These are phyloP conservation scores for Apodemus agrarius DNA, from an alignment of 2,797 vertebrate genomes.

Conservation along the genomic window DNA sequence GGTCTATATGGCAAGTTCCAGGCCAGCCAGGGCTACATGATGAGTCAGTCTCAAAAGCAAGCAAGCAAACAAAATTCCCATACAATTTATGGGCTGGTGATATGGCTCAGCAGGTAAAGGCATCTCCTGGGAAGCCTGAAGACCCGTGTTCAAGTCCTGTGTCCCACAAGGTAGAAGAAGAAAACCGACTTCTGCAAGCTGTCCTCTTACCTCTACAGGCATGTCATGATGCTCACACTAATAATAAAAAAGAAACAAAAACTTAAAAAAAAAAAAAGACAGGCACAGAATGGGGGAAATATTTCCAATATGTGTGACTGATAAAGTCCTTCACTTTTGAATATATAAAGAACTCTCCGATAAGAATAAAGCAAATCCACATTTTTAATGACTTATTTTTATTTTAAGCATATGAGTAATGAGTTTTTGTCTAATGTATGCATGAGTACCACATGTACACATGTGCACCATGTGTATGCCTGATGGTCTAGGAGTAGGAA, in stretches of 20 bases:
- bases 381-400: not conserved
- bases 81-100: not conserved
- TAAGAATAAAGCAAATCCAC: not conserved
- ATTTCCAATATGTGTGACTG: slow-evolving; percentile 11
- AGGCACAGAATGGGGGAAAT: not conserved
- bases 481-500: not conserved
- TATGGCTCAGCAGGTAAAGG: too few relatives aligned
- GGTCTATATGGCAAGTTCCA: not conserved
- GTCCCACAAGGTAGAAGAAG: not conserved
- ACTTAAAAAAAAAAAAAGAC: not conserved
- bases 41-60: not conserved
- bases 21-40: not conserved
- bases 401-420: not conserved
- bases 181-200: not conserved
- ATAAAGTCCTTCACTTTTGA: not conserved
- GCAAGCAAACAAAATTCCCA: not conserved
- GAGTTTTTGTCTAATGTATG: not conserved
- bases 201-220: not conserved
- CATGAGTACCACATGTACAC: not conserved
- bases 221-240: not conserved
- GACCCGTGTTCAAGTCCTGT: not conserved
- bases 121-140: not conserved
- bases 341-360: slow-evolving; percentile 8
- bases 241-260: not conserved
- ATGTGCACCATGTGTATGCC: not conserved